phyloP scores from a whole-genome alignment of 2,113 vertebrate species.

The Neolamprologus tretocephalus region DNA sequence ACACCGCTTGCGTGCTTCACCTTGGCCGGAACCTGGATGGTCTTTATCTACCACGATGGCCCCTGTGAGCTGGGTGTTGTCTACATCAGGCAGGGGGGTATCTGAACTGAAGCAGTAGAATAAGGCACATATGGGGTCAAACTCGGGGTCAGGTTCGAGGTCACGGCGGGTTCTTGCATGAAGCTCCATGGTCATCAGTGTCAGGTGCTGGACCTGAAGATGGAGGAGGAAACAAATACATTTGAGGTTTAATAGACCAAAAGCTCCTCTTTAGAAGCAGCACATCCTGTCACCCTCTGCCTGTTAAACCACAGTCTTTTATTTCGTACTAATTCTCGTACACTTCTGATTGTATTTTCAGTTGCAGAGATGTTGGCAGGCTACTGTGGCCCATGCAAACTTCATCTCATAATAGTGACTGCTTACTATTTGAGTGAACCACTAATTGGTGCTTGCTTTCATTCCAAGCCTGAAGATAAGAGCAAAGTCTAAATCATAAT shows the following conservation, averaged over 20 bases:
- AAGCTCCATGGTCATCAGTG: constrained; percentile 91
- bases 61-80: constrained; percentile 78
- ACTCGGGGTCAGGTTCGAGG: constrained; percentile 94
- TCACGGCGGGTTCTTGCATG: constrained; percentile 91
- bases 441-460: neutral
- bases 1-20: constrained; percentile 34
- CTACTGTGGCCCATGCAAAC: neutral
- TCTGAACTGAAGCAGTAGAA: constrained; percentile 95
- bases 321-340: neutral
- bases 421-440: neutral
- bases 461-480: neutral
- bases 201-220: constrained; percentile 86
- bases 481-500: neutral
- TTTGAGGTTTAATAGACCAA: neutral
- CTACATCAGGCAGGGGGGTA: constrained; percentile 68
- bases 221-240: neutral
- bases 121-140: constrained; percentile 96
- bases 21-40: constrained; percentile 64
- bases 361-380: neutral
- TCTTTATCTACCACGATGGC: constrained; percentile 86
- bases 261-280: neutral
- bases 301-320: neutral
- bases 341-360: neutral
- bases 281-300: neutral
- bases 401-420: neutral